Evolutionary conservation across 2,888 invertebrate genomes (phyloP).

Genomic region (Agonopterix alstromeriana): DNA sequence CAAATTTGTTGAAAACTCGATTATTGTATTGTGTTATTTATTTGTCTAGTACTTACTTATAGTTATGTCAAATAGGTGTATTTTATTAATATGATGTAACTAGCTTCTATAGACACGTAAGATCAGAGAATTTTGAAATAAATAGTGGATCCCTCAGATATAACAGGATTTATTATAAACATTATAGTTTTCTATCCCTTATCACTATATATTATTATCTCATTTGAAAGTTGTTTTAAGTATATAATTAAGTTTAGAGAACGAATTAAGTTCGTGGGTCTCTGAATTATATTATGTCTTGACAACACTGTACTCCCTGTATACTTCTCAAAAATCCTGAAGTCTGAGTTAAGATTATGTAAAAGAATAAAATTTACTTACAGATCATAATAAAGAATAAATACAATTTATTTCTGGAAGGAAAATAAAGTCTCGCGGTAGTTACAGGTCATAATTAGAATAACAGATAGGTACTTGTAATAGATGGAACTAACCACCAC

Average conservation of each 20-base stretch:
- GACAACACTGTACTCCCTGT: conserved; percentile 44
- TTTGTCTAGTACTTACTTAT: neutral
- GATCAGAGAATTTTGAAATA: neutral
- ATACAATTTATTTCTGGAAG: conserved; percentile 29
- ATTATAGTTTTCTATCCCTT: too few species aligned
- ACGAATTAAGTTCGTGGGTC: conserved; percentile 13
- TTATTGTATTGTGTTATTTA: neutral
- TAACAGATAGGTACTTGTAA: conserved; percentile 43
- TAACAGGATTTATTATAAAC: too few species aligned
- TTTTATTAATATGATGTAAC: neutral
- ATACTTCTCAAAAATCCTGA: conserved; percentile 31
- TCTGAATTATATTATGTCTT: conserved; percentile 35
- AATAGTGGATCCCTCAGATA: neutral
- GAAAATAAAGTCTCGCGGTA: conserved; percentile 21
- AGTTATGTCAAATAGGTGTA: neutral
- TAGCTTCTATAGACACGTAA: neutral
- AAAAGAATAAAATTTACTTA: conserved; percentile 24
- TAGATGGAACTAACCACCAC: conserved; percentile 45
- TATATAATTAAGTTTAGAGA: neutral
- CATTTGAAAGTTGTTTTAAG: too few species aligned
- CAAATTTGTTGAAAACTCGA: neutral
- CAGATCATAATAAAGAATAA: conserved; percentile 19
- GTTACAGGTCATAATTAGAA: conserved; percentile 14
- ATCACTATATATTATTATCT: too few species aligned
- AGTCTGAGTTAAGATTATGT: conserved; percentile 46